Base-by-base conservation (phyloP, 1,140 invertebrate genomes). In the Thaumetopoea pityocampa region DNA sequence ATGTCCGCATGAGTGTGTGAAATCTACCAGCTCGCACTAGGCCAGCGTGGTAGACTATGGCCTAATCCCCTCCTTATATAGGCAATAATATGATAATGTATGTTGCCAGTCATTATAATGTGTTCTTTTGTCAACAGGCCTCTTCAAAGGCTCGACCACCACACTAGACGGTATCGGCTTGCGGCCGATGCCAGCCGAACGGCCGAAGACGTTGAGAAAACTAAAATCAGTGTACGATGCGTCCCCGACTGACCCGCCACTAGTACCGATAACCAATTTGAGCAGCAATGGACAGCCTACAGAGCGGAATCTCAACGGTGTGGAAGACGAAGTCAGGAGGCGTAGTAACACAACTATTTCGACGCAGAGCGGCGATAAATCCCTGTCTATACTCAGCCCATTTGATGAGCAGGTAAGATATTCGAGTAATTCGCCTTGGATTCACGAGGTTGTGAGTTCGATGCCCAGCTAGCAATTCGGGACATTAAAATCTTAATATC, bases 321-420 rank as follows among this genome's bases (percentile, higher is more conserved):
- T 67, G 5, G 82, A 79, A 22, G 79, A 77, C 5, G 77, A 80
- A 23, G 66, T 76, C 42, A 64, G 77, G 23, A 59, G 67, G 32
- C 55, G 79, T 22, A 66, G 71, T 41, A 85, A 80, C 33, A 86
- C 77, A 2, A 84, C 65, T 34, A 72, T 68, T 3, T 84, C 83
- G 2, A 77, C 66, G 6, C 77, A 85, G 14, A 84, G 79, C 16
- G 67, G 67, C 8, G 88, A 89, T 40, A 91, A 92, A 60, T 89
- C 88, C 3, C 83, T 92, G 32, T 92, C 91, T 7, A 90, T 93
- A 34, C 89, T 96, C 48, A 95, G 93, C 64, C 94, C 94, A 0
- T 95, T 97, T 74, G 95, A 97, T 86, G 94, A 97, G 66, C 90
- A 90, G 72, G 85, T 86, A 58, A 57, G 15, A n/a, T n/a, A n/a